Conservation (phyloP, 1,140 invertebrate species). For the Procambarus virginalis region DNA sequence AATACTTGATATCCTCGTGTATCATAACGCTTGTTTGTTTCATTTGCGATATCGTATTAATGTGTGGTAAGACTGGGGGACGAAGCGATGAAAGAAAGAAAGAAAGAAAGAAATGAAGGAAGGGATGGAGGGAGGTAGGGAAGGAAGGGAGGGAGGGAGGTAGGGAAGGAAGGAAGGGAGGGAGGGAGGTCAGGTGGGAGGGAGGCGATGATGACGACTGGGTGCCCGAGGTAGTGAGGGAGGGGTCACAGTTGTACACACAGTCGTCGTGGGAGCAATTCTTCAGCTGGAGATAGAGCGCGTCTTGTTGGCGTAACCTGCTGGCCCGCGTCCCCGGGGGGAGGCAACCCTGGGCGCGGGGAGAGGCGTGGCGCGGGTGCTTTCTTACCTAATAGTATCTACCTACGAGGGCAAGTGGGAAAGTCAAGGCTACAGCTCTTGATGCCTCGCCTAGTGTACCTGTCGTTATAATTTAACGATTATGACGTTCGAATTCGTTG, state of each 20-base stretch:
- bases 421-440: too few species aligned
- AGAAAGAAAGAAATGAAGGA: not conserved
- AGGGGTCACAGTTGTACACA: not conserved
- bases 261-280: not conserved
- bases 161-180: not conserved
- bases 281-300: not conserved
- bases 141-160: not conserved
- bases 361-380: not conserved
- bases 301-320: not conserved
- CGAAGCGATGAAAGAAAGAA: too few species aligned
- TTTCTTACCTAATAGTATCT: too few species aligned
- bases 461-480: too few species aligned
- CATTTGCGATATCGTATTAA: too few species aligned
- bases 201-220: not conserved
- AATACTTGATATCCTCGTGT: too few species aligned
- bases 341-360: not conserved
- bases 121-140: not conserved
- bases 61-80: too few species aligned
- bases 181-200: not conserved
- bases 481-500: too few species aligned
- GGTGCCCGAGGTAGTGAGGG: not conserved
- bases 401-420: too few species aligned
- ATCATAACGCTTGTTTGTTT: too few species aligned
- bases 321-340: not conserved
- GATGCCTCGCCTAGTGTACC: too few species aligned